Conservation (phyloP, 2,888 invertebrate genomes). For the Catocala nupta region DNA sequence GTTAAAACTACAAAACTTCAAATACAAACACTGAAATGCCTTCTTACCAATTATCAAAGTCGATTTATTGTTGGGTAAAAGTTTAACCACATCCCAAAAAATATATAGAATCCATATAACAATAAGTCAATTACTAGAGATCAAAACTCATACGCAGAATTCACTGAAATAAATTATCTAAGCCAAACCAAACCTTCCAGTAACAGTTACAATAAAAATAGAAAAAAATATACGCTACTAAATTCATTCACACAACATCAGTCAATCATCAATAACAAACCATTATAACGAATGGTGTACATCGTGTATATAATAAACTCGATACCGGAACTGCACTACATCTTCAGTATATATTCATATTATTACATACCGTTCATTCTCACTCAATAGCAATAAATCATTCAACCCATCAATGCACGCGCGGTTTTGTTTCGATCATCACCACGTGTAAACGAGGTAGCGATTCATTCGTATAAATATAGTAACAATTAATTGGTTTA, state of each 20-base stretch:
- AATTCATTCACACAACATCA: not conserved
- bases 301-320: not conserved
- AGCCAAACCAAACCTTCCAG: no score
- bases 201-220: no score
- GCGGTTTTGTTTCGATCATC: slow-evolving; percentile 32
- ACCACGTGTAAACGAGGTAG: slow-evolving; percentile 23
- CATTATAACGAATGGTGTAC: not conserved
- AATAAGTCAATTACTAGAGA: no score
- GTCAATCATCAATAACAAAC: not conserved
- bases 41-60: no score
- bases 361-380: slow-evolving; percentile 27
- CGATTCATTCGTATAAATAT: slow-evolving; percentile 28
- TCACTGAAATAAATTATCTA: no score
- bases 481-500: slow-evolving; percentile 13
- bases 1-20: no score
- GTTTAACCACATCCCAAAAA: no score
- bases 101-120: no score
- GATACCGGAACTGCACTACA: not conserved
- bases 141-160: no score
- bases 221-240: no score
- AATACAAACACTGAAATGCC: no score
- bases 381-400: slow-evolving; percentile 50
- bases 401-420: slow-evolving; percentile 28
- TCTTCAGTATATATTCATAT: not conserved
- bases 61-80: no score